Evolutionary conservation across 1,140 invertebrate genomes (phyloP).

Genomic region (Euwallacea fornicatus): DNA sequence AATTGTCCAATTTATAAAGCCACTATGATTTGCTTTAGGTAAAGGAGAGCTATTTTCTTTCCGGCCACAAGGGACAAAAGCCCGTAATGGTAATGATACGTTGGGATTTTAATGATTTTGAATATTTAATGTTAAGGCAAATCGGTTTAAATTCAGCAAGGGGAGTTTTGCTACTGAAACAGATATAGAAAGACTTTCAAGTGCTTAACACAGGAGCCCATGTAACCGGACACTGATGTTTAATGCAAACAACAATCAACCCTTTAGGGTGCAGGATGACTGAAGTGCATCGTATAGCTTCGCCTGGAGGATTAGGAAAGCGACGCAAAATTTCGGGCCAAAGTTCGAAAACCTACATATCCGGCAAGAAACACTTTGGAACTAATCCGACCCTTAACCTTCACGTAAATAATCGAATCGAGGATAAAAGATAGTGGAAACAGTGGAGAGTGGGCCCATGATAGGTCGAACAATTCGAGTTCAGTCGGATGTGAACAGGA

Average conservation of each 20-base stretch:
- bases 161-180: too few species aligned
- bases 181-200: too few species aligned
- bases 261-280: neutral
- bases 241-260: neutral
- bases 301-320: too few species aligned
- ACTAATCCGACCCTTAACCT: slow-evolving; percentile 27
- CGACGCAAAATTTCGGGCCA: too few species aligned
- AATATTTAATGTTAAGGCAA: slow-evolving; percentile 20
- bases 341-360: too few species aligned
- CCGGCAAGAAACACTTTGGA: neutral
- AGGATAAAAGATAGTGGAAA: slow-evolving; percentile 42
- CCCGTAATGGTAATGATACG: slow-evolving; percentile 46
- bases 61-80: slow-evolving; percentile 42
- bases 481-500: slow-evolving; percentile 53
- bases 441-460: slow-evolving; percentile 40
- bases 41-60: slow-evolving; percentile 29
- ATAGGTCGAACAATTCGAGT: slow-evolving; percentile 52
- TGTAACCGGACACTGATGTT: too few species aligned
- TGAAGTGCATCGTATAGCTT: too few species aligned
- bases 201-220: too few species aligned
- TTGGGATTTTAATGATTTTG: slow-evolving; percentile 32
- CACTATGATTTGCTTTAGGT: slow-evolving; percentile 47
- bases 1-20: slow-evolving; percentile 51
- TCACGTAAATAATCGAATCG: slow-evolving; percentile 44
- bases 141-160: too few species aligned